Conservation (phyloP, 1,140 invertebrate genomes). For the Kradibia gibbosae region DNA sequence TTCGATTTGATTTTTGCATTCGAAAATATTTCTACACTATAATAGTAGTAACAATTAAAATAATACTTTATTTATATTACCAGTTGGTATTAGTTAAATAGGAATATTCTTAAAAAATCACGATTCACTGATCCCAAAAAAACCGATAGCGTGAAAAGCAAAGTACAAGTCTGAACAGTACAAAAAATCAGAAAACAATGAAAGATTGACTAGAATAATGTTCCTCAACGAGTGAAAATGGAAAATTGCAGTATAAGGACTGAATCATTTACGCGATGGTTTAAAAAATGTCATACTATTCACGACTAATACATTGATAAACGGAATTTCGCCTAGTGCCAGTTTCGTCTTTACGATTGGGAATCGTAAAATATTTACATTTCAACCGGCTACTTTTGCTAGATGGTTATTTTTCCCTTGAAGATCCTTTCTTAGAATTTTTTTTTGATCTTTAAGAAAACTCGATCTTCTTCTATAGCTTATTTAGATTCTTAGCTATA, state of each 20-base stretch:
- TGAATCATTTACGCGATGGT: not conserved
- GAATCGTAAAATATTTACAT: conserved; percentile 60
- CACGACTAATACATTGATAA: conserved; percentile 4
- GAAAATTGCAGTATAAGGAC: conserved; percentile 35
- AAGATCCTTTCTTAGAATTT: not conserved
- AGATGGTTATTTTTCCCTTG: conserved; percentile 48
- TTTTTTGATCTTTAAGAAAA: not conserved
- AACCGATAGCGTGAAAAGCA: not conserved
- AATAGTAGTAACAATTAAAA: too few species aligned
- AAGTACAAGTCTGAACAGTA: not conserved
- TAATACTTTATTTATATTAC: too few species aligned
- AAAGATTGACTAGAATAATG: not conserved
- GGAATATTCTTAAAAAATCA: too few species aligned
- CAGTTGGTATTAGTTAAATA: too few species aligned
- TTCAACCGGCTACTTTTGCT: conserved; percentile 52
- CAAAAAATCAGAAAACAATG: not conserved
- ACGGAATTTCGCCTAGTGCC: conserved; percentile 49
- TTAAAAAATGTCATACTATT: conserved; percentile 11
- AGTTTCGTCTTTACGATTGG: conserved; percentile 52
- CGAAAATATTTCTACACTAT: too few species aligned
- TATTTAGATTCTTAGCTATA: not conserved
- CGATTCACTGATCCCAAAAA: too few species aligned
- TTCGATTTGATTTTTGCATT: too few species aligned
- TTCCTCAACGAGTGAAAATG: not conserved
- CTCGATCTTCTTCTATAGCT: not conserved